Evolutionary conservation across 2,888 invertebrate species (phyloP), one percentile per base, ranked within the genome.

Genomic region (Temnothorax ravouxi): DNA sequence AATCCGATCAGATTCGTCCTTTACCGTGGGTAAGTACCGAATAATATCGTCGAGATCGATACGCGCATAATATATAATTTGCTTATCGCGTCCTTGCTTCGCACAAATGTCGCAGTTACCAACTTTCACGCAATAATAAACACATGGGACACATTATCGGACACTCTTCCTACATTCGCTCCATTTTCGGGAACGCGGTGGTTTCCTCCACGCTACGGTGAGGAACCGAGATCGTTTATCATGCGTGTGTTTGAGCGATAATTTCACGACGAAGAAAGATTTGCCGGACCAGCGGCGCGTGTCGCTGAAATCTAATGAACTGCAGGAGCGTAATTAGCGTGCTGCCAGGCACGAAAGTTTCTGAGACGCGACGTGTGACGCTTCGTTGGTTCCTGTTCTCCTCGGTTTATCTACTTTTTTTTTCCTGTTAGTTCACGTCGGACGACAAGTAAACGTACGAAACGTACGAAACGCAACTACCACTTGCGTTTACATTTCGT

Each of bases 1-100:
- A 89, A 47, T 64, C 72, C 4, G 75, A 85, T n/a, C 82, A 85
- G 41, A 56, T 83, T 62, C 77, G 79, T 13, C 38, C 88, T 13
- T 72, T 77, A 13, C 79, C 74, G 25, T 34, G 76, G 89, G 89
- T 90, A 64, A 86, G 89, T 67, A n/a, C n/a, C 38, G 47, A 18
- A 56, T 9, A 4, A 67, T 67, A 21, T 56, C 18, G 8, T 25
- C 34, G 13, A 66, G 11, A 38, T 21, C 9, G 29, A n/a, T 50
- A 8, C 50, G 21, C 29, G 29, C 29, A 29, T 29, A 29, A 29
- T 29, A 29, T 50, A 9, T 56, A 59, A 74, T 13, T 18, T n/a
- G 13, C 25, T 44, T 59, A 56, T 38, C 56, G 5, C 38, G n/a
- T 3, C 8, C 25, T 41, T 41, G 72, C 56, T 72, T 59, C 41